Percentiles rank a stretch among this genome's conserved stretches.
Evolutionary conservation across 2,113 vertebrate genomes (phyloP).

Genomic region (human (Homo sapiens)): GRCh38 chr17:79590001-79590500

Average conservation of each 20-base stretch:
- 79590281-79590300: accelerated
- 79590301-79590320: background rate
- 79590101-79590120: background rate
- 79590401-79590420: background rate
- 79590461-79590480: conserved; percentile 2
- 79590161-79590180: background rate
- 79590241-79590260: accelerated
- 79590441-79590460: conserved; percentile 39
- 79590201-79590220: background rate
- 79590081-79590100: background rate
- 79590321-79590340: background rate
- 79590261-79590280: background rate
- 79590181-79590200: background rate
- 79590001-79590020: background rate
- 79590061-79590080: background rate
- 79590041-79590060: too few relatives aligned
- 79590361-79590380: accelerated
- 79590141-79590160: background rate
- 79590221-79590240: background rate
- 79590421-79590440: background rate
- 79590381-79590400: background rate
- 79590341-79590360: accelerated
- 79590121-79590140: background rate
- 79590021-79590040: background rate
- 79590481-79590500: background rate